Evolutionary conservation across 2,888 invertebrate species (phyloP), one percentile per base, ranked within the genome.

Genomic region (Kuschelorhynchus macadamiae): DNA sequence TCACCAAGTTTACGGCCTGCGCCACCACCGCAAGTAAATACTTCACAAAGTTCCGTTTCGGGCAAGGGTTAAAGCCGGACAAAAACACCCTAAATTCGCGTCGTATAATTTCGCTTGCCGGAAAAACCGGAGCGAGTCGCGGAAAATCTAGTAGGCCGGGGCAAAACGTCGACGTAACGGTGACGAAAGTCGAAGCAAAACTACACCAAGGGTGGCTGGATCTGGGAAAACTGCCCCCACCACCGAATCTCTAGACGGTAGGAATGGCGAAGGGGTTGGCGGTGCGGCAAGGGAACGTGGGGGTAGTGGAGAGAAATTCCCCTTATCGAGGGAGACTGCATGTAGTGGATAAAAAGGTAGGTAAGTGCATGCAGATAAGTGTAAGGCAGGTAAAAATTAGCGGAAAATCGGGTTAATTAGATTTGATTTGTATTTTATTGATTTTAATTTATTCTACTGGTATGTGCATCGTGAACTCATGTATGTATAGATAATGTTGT

Each of bases 141-240:
- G 52, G 52, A 39, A 52, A 52, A 21, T 18, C 20, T 39, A 36
- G 32, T 9, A 33, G 39, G 4, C 30, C 30, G 55, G 41, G 42
- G n/a, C n/a, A 42, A 55, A 30, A 16, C 55, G 25, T 14, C 14
- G 66, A 60, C 60, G 55, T 33, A 55, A 53, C 16, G 17, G 8
- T 14, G 30, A 16, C 16, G 47, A 53, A 56, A 60, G 64, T 69
- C 46, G 60, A 59, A 49, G 64, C 63, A 59, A 64, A 30, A 69
- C 69, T 69, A 69, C 69, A 60, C 60, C 69, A 59, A 69, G 65
- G 69, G 65, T 63, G 69, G 69, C 69, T 62, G 69, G 56, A 65
- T 69, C 69, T 69, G 65, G 69, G 69, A 69, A 64, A 69, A 64
- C 64, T 59, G 18, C 65, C 69, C 69, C 69, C 69, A 65, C 69